A percentile compares a stretch with the other conserved stretches of the same genome.
Conservation (phyloP, 2,888 invertebrate species). For the Schizotus pectinicornis region DNA sequence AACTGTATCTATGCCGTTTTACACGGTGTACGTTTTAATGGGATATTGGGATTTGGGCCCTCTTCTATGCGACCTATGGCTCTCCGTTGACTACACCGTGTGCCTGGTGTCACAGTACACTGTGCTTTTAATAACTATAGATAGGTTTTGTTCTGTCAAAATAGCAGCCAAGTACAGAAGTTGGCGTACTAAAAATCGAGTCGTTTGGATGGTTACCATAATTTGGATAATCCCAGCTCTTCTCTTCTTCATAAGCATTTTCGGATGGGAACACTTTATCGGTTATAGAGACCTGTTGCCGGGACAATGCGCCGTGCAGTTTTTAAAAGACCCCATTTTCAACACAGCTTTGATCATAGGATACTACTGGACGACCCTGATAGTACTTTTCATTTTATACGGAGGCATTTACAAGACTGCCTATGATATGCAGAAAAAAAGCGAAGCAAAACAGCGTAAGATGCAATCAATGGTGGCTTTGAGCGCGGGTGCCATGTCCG, state of each 20-base stretch:
- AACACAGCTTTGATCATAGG: conserved; percentile 96
- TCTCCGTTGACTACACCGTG: conserved; percentile 98
- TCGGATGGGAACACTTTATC: conserved; percentile 98
- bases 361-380: conserved; percentile 97
- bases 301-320: conserved; percentile 94
- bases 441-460: conserved; percentile 94
- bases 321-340: conserved; percentile 95
- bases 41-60: conserved; percentile 98
- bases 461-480: conserved; percentile 94
- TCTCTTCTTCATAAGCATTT: conserved; percentile 96
- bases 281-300: conserved; percentile 87
- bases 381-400: conserved; percentile 94
- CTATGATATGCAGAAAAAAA: conserved; percentile 96
- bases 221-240: conserved; percentile 97
- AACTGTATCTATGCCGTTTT: conserved; percentile 98
- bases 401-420: conserved; percentile 98
- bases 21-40: conserved; percentile 95
- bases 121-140: conserved; percentile 96
- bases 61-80: conserved; percentile 95
- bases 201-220: conserved; percentile 93
- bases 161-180: conserved; percentile 96
- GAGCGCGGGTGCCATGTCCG: conserved; percentile 88
- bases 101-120: conserved; percentile 99
- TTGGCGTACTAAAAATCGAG: conserved; percentile 94
- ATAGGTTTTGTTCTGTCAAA: conserved; percentile 98